Evolutionary conservation across 2,797 vertebrate species (phyloP).

Genomic region (Telmatherina bonti): DNA sequence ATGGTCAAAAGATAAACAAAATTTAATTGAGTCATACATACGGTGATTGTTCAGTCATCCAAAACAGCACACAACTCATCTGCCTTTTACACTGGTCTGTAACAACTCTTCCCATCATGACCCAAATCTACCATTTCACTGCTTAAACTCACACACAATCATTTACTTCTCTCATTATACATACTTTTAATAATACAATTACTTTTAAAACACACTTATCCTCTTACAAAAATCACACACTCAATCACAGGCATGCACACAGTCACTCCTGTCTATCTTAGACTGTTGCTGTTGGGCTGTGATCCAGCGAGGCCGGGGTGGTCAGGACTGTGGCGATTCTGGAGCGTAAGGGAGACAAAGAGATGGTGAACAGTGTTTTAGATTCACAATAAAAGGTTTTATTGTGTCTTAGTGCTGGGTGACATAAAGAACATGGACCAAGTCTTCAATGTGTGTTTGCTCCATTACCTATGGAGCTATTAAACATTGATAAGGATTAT

Average conservation of each 20-base stretch:
- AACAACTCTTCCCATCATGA: slow-evolving; percentile 39
- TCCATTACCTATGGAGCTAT: background rate
- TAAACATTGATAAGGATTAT: no score
- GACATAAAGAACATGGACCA: background rate
- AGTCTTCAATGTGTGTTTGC: background rate
- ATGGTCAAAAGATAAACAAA: slow-evolving; percentile 72
- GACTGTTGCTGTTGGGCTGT: slow-evolving; percentile 95
- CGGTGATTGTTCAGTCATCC: slow-evolving; percentile 42
- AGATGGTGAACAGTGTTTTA: background rate
- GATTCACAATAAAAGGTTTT: background rate
- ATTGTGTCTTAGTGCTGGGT: background rate
- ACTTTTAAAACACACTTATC: slow-evolving; percentile 61
- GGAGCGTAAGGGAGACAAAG: background rate
- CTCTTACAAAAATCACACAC: slow-evolving; percentile 61
- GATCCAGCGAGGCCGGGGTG: slow-evolving; percentile 92
- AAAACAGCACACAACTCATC: slow-evolving; percentile 39
- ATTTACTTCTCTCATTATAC: slow-evolving; percentile 41
- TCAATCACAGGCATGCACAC: slow-evolving; percentile 54
- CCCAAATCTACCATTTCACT: slow-evolving; percentile 37
- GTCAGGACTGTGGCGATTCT: slow-evolving; percentile 97
- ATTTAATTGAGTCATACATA: slow-evolving; percentile 59
- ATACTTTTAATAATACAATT: slow-evolving; percentile 66
- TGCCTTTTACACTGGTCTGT: slow-evolving; percentile 59
- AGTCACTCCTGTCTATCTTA: slow-evolving; percentile 85
- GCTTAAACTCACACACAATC: slow-evolving; percentile 19